Evolutionary conservation across 2,888 invertebrate species (phyloP).

Genomic region (Resseliella maxima): DNA sequence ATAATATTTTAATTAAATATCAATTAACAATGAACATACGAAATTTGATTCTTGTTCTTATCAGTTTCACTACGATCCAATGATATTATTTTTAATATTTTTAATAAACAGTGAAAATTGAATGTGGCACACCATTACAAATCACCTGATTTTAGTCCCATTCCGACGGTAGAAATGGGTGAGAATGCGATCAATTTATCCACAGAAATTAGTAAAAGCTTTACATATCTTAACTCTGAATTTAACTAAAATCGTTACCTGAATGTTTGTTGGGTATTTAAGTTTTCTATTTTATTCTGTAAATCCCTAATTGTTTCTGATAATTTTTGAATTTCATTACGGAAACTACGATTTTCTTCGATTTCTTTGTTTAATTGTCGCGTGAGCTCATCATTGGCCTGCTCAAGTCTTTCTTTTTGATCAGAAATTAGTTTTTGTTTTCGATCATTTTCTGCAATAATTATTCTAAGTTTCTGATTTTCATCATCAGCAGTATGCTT

Average conservation of each 20-base stretch:
- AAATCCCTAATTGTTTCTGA: slow-evolving; percentile 60
- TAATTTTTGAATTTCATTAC: slow-evolving; percentile 62
- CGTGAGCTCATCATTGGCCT: slow-evolving; percentile 64
- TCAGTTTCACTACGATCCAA: no score
- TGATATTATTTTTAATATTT: no score
- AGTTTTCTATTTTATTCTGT: slow-evolving; percentile 30
- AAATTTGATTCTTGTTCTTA: no score
- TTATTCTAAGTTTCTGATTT: slow-evolving; percentile 64
- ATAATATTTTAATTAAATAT: slow-evolving; percentile 25
- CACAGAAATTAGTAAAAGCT: no score
- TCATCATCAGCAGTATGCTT: slow-evolving; percentile 66
- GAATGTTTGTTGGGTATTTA: no score
- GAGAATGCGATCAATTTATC: no score
- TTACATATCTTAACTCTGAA: no score
- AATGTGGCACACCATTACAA: no score
- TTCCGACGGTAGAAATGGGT: no score
- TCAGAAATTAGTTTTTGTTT: slow-evolving; percentile 64
- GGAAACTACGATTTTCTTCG: slow-evolving; percentile 64
- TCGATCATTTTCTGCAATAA: slow-evolving; percentile 65
- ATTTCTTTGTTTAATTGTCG: slow-evolving; percentile 65
- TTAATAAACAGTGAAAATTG: no score
- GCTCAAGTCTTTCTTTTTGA: slow-evolving; percentile 64
- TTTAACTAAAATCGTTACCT: no score
- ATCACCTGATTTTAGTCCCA: no score
- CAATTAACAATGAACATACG: background rate